A percentile compares a stretch with the other conserved stretches of the same genome.
Conservation (phyloP, 2,797 vertebrate genomes). For the Chromobotia macracanthus region DNA sequence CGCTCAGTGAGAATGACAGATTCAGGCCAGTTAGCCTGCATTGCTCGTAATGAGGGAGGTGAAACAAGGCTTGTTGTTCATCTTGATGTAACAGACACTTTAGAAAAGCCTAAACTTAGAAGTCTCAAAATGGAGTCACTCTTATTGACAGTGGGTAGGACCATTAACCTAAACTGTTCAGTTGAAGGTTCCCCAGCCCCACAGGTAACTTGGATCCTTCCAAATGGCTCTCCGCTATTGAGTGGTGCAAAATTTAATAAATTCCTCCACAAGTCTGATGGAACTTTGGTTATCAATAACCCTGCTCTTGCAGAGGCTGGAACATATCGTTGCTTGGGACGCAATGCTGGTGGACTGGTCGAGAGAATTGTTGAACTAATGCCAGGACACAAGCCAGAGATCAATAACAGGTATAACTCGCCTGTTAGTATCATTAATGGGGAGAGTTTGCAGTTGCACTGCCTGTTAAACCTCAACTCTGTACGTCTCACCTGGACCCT, state of each 20-base stretch:
- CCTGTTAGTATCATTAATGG: conserved; percentile 84
- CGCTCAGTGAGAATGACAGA: conserved; percentile 75
- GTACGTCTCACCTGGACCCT: conserved; percentile 83
- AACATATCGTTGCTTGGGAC: conserved; percentile 84
- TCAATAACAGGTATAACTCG: conserved; percentile 76
- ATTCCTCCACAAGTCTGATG: conserved; percentile 81
- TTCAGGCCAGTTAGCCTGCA: conserved; percentile 80
- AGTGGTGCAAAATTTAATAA: conserved; percentile 74
- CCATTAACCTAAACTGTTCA: conserved; percentile 87
- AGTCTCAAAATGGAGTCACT: conserved; percentile 75
- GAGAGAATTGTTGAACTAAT: conserved; percentile 80
- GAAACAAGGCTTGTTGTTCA: conserved; percentile 83
- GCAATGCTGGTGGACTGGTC: conserved; percentile 72
- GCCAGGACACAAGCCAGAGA: conserved; percentile 80
- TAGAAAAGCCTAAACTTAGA: conserved; percentile 71
- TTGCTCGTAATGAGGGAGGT: conserved; percentile 88
- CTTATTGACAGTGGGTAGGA: conserved; percentile 77
- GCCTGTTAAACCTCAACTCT: conserved; percentile 69
- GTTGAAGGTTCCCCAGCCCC: conserved; percentile 71
- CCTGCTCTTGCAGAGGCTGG: conserved; percentile 82
- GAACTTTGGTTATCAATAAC: conserved; percentile 82
- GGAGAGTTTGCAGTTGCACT: conserved; percentile 84
- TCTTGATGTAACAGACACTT: conserved; percentile 76
- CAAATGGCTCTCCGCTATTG: conserved; percentile 78
- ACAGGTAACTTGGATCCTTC: conserved; percentile 84